Evolutionary conservation across 2,888 invertebrate species (phyloP).

Genomic region (Notodonta ziczac): DNA sequence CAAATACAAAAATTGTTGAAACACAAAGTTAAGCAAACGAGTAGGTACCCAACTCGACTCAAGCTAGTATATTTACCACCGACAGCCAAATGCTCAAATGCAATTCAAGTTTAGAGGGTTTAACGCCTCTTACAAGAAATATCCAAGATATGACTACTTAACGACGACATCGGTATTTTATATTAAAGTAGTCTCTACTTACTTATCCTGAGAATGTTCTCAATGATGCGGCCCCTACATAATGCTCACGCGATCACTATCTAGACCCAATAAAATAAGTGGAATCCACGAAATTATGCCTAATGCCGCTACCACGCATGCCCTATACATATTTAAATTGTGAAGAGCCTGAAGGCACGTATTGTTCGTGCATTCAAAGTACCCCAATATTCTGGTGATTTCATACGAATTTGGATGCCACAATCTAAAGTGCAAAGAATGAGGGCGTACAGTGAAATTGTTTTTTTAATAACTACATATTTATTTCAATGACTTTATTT

Average conservation of each 20-base stretch:
- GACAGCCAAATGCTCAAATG: too few relatives aligned
- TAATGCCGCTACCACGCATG: constrained; percentile 72
- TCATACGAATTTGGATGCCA: constrained; percentile 21
- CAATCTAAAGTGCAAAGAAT: neutral
- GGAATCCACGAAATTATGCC: constrained; percentile 62
- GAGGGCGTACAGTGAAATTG: neutral
- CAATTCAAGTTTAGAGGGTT: too few relatives aligned
- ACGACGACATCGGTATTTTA: neutral
- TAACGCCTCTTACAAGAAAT: too few relatives aligned
- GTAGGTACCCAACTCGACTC: too few relatives aligned
- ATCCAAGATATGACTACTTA: too few relatives aligned
- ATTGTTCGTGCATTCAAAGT: constrained; percentile 37
- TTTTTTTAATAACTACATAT: too few relatives aligned
- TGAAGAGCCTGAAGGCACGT: constrained; percentile 32
- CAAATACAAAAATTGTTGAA: too few relatives aligned
- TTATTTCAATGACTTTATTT: too few relatives aligned
- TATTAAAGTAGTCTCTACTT: neutral
- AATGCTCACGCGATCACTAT: constrained; percentile 62
- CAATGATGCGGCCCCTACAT: constrained; percentile 32
- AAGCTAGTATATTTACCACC: too few relatives aligned
- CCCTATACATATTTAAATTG: constrained; percentile 63
- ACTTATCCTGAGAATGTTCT: constrained; percentile 1
- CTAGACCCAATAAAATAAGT: constrained; percentile 52
- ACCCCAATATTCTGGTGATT: constrained; percentile 28
- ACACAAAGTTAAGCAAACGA: too few relatives aligned